These are phyloP conservation scores for Seriola aureovittata DNA, from an alignment of 2,113 vertebrate species.

Conservation along the genomic window DNA sequence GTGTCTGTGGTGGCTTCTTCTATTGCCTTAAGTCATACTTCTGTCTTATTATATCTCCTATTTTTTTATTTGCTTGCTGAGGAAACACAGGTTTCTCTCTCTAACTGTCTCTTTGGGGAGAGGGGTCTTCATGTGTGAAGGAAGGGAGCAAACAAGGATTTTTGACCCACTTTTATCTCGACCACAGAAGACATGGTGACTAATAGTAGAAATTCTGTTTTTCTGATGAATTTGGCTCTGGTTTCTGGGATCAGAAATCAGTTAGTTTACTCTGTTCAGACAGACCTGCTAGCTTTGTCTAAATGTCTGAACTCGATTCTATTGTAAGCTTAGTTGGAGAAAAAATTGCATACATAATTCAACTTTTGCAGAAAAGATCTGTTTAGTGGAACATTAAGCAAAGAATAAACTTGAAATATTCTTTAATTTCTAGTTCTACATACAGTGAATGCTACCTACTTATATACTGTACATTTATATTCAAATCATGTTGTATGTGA, in stretches of 20 bases:
- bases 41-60: conserved; percentile 63
- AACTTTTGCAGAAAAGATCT: neutral
- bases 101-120: conserved; percentile 81
- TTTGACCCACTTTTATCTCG: conserved; percentile 61
- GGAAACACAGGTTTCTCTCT: conserved; percentile 60
- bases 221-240: neutral
- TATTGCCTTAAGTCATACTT: conserved; percentile 64
- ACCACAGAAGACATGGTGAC: conserved; percentile 45
- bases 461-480: conserved; percentile 7
- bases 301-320: neutral
- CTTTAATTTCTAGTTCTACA: neutral
- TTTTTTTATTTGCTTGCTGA: conserved; percentile 63
- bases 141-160: conserved; percentile 41
- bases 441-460: neutral
- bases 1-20: conserved; percentile 46
- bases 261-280: neutral
- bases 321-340: neutral
- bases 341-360: conserved; percentile 6
- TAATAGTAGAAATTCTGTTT: neutral
- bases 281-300: neutral
- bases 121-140: conserved; percentile 45
- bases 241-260: neutral
- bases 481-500: conserved; percentile 21
- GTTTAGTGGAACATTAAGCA: too few relatives aligned
- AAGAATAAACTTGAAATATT: too few relatives aligned